phyloP scores from a whole-genome alignment of 2,888 invertebrate genomes.

The Imbricaverruca yamaguchii region DNA sequence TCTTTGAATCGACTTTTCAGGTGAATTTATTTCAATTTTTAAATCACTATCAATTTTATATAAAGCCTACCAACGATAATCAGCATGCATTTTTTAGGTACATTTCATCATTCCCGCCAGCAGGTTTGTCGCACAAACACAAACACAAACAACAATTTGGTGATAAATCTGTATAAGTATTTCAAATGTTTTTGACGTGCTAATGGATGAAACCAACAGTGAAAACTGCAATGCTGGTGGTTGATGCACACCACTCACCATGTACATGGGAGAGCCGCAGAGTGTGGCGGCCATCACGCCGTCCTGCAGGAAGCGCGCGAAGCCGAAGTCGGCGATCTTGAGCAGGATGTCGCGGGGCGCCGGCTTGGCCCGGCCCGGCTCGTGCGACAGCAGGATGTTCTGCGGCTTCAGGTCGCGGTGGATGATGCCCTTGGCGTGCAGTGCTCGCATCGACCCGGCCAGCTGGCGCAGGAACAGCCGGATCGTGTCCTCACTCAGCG shows the following conservation, averaged over 20 bases:
- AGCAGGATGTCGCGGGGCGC: slow-evolving; percentile 79
- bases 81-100: too few species aligned
- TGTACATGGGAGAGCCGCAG: slow-evolving; percentile 99
- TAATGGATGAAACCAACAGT: too few species aligned
- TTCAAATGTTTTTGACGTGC: too few species aligned
- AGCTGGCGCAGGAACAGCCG: slow-evolving; percentile 88
- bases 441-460: slow-evolving; percentile 92
- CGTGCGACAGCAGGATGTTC: slow-evolving; percentile 92
- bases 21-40: too few species aligned
- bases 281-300: slow-evolving; percentile 99
- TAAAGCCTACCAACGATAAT: too few species aligned
- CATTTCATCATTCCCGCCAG: too few species aligned
- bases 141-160: too few species aligned
- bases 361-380: slow-evolving; percentile 56
- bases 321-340: slow-evolving; percentile 99
- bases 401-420: slow-evolving; percentile 99
- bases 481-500: slow-evolving; percentile 95
- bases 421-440: slow-evolving; percentile 95
- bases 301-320: slow-evolving; percentile 95
- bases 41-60: too few species aligned
- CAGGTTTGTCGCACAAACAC: too few species aligned
- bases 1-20: too few species aligned
- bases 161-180: too few species aligned
- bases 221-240: too few species aligned
- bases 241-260: slow-evolving; percentile 55